phyloP scores from a whole-genome alignment of 2,113 vertebrate species.

The Hemibagrus wyckioides region DNA sequence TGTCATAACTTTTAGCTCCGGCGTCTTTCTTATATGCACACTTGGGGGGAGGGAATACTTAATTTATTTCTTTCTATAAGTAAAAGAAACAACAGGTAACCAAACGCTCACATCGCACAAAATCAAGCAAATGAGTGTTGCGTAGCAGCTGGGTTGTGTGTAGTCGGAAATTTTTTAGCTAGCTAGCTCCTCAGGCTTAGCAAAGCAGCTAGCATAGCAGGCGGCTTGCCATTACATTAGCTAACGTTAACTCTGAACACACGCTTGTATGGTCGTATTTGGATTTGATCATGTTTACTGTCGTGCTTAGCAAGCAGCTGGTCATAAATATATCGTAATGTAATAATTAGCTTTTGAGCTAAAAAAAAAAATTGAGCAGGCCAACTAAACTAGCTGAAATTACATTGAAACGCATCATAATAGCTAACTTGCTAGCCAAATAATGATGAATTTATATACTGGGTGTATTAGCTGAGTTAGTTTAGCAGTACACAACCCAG shows the following conservation, averaged over 20 bases:
- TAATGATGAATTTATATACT: not conserved
- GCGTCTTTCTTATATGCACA: not conserved
- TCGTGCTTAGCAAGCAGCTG: not conserved
- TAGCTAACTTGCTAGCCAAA: not conserved
- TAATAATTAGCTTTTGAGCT: not conserved
- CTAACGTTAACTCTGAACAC: not conserved
- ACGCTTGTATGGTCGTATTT: not conserved
- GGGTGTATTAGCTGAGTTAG: not conserved
- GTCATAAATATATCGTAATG: not conserved
- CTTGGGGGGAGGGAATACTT: not conserved
- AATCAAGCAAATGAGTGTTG: not conserved
- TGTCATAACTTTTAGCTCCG: not conserved
- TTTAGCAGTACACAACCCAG: not conserved
- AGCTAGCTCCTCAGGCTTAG: not conserved
- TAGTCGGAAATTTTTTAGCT: not conserved
- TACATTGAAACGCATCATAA: not conserved
- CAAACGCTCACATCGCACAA: not conserved
- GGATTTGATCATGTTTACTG: not conserved
- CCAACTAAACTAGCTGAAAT: not conserved
- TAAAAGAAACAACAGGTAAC: conserved; percentile 49
- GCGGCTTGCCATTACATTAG: not conserved
- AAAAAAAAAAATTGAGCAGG: not conserved
- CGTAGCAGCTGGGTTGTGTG: not conserved
- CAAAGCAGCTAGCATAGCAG: conserved; percentile 3
- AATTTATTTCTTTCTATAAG: not conserved